A percentile compares a stretch with the other conserved stretches of the same genome.
Evolutionary conservation across 2,797 vertebrate genomes (phyloP).

Genomic region (Poecilia gillii): DNA sequence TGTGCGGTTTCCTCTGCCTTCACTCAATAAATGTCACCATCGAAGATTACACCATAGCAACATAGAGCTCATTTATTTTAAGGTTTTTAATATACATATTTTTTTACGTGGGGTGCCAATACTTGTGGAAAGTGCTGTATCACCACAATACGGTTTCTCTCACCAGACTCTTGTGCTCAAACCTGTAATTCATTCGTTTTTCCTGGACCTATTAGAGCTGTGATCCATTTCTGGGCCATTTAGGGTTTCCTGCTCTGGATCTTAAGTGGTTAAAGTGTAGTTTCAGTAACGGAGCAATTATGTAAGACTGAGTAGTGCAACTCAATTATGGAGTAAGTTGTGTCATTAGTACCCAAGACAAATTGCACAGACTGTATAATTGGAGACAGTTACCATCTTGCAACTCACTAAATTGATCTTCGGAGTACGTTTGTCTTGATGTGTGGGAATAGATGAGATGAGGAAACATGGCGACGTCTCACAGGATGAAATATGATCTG

Average conservation of each 20-base stretch:
- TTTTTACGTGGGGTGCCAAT: neutral
- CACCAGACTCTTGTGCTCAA: slow-evolving; percentile 17
- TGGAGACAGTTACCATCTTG: slow-evolving; percentile 39
- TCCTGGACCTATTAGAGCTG: neutral
- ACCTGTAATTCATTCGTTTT: neutral
- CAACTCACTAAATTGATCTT: slow-evolving; percentile 28
- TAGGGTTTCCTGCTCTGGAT: slow-evolving; percentile 19
- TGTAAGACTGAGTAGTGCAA: slow-evolving; percentile 25
- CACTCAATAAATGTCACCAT: neutral
- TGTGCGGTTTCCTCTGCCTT: neutral
- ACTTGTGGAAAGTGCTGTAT: neutral
- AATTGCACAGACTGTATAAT: slow-evolving; percentile 42
- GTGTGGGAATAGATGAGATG: slow-evolving; percentile 49
- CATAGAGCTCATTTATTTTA: neutral
- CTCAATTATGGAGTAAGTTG: slow-evolving; percentile 7
- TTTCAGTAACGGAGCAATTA: slow-evolving; percentile 61
- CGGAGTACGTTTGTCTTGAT: slow-evolving; percentile 10
- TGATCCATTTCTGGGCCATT: slow-evolving; percentile 13
- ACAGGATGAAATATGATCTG: slow-evolving; percentile 62
- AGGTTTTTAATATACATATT: no score
- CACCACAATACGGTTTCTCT: slow-evolving; percentile 4
- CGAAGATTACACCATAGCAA: neutral
- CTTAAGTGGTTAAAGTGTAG: slow-evolving; percentile 44
- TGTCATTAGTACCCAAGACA: slow-evolving; percentile 17
- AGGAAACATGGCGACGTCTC: slow-evolving; percentile 16